These are phyloP conservation scores for Gallinago media DNA, from an alignment of 2,113 vertebrate species.

Conservation along the genomic window DNA sequence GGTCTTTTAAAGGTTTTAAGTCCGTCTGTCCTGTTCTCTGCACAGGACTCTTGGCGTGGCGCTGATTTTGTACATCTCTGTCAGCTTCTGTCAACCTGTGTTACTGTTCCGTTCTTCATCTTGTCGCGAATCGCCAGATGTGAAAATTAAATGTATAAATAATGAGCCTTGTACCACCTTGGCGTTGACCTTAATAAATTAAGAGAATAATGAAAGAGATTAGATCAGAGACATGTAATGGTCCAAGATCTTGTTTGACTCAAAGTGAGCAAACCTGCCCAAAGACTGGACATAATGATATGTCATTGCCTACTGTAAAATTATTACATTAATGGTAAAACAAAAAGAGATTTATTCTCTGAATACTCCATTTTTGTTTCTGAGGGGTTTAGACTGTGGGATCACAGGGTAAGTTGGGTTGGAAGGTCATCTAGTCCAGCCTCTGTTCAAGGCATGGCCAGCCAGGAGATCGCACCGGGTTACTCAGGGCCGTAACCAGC, in stretches of 20 bases:
- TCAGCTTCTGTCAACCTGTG: not conserved
- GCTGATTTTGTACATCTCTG: not conserved
- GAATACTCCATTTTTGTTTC: not conserved
- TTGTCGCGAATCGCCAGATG: constrained; percentile 2
- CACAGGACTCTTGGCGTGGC: not conserved
- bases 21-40: not conserved
- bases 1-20: not conserved
- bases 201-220: not conserved
- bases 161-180: constrained; percentile 21
- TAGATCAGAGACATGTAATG: not conserved
- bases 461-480: not conserved
- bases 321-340: not conserved
- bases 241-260: not conserved
- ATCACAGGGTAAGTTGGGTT: not conserved
- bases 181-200: constrained; percentile 36
- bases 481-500: not conserved
- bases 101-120: constrained; percentile 18
- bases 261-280: not conserved
- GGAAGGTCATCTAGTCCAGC: not conserved
- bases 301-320: not conserved
- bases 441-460: not conserved
- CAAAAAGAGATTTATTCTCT: not conserved
- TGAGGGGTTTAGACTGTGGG: not conserved
- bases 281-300: not conserved
- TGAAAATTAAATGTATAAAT: constrained; percentile 3